These are phyloP conservation scores for Zoanthus sansibaricus DNA, from an alignment of 92 coral and sea anemone species.

Conservation along the genomic window DNA sequence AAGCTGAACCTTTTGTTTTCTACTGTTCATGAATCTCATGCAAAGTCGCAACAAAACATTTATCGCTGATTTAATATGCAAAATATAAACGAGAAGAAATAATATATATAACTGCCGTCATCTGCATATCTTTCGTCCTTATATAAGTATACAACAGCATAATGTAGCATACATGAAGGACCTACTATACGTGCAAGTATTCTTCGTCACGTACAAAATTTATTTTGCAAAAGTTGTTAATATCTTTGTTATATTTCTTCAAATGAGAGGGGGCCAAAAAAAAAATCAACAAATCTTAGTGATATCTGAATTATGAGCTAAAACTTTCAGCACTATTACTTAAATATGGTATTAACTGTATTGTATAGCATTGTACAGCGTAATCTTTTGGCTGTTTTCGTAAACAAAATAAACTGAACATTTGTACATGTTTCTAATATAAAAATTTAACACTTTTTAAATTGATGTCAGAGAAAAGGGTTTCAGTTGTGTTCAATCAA, in stretches of 20 bases:
- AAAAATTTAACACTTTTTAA: background rate
- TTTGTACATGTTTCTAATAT: background rate
- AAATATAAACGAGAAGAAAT: too few relatives aligned
- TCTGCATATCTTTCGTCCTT: background rate
- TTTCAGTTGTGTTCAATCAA: too few relatives aligned
- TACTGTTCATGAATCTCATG: too few relatives aligned
- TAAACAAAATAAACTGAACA: background rate
- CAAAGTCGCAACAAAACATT: too few relatives aligned
- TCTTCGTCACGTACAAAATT: background rate
- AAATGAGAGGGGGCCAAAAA: background rate
- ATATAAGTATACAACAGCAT: too few relatives aligned
- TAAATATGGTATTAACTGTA: background rate
- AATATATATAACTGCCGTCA: too few relatives aligned
- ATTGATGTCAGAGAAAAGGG: background rate
- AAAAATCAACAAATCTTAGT: background rate
- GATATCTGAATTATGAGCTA: background rate
- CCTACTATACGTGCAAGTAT: background rate
- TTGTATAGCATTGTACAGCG: background rate
- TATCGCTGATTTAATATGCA: too few relatives aligned
- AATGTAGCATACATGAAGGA: too few relatives aligned
- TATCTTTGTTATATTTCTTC: background rate
- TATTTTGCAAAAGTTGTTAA: background rate
- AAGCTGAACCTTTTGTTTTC: too few relatives aligned
- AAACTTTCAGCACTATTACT: conserved; percentile 9
- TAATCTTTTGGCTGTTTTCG: conserved; percentile 5